Percentiles rank a stretch among this genome's conserved stretches.
These are phyloP conservation scores for Drosophila greeni DNA, from an alignment of 2,888 invertebrate species.

Conservation along the genomic window DNA sequence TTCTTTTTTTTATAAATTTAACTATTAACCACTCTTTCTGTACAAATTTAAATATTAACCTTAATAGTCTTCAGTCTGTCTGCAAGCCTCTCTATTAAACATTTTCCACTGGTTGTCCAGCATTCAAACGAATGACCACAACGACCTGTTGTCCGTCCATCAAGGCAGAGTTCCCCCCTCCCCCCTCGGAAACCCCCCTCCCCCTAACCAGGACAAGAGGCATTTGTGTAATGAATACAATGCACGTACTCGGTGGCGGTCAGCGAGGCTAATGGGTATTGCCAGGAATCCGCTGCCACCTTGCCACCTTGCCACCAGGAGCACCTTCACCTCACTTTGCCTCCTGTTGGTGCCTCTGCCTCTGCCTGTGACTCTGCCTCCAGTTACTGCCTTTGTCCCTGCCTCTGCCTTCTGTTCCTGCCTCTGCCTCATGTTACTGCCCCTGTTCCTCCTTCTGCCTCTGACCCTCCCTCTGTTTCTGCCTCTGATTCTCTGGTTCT, in stretches of 20 bases:
- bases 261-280: constrained; percentile 36
- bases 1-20: too few species aligned
- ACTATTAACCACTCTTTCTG: too few species aligned
- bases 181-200: neutral
- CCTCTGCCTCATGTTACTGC: neutral
- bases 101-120: neutral
- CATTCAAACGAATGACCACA: constrained; percentile 12
- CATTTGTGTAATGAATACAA: constrained; percentile 36
- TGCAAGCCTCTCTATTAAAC: neutral
- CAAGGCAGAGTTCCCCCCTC: neutral
- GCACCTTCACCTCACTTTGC: too few species aligned
- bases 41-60: neutral
- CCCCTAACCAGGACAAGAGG: constrained; percentile 1
- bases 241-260: constrained; percentile 33
- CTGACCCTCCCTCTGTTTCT: neutral
- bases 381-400: too few species aligned
- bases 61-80: too few species aligned
- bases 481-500: neutral
- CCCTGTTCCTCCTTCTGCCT: too few species aligned
- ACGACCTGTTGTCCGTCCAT: constrained; percentile 20
- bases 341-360: neutral
- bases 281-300: constrained; percentile 7
- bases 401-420: neutral
- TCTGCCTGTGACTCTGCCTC: neutral
- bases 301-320: too few species aligned